Base-by-base conservation (phyloP, 2,888 invertebrate species). In the Noctuana brunneofusca region DNA sequence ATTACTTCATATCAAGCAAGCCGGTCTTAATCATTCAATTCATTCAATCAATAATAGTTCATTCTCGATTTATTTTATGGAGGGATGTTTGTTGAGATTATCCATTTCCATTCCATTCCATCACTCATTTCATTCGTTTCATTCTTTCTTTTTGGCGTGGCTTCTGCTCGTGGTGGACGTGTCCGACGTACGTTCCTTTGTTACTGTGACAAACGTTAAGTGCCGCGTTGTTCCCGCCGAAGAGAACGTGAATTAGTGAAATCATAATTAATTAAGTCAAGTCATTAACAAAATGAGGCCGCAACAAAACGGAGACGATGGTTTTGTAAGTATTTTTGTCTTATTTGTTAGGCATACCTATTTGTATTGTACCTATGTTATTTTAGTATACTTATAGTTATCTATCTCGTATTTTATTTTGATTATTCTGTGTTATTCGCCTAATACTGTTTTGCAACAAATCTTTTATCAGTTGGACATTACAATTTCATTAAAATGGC, bases 251-350 rank as follows among this genome's bases (percentile, higher is more conserved):
- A 43, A 3, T 1, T 12, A 2, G 43, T 16, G 6, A 6, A 4
- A 16, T 52, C 30, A 0, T 41, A 16, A 18, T 20, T 24, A 20
- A 22, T 30, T 43, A 24, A 30, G 16, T 27, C 6, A 43, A 58
- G 20, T 53, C 11, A 32, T 16, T 41, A 46, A 53, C 50, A 43
- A 71, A 64, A 91, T 91, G 90, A 86, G 90, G 69, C 90, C 90
- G 53, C 89, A 87, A 73, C 87, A 89, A 76, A 90, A 91, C 65
- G 91, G 91, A 52, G 91, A 91, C 65, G 91, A 91, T 67, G 89
- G 88, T 48, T 90, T 81, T 80, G 91, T 91, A 79, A 90, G 90
- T 89, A 77, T 14, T 46, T 20, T 46, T 18, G 20, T 12, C 3
- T 46, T 11, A 46, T 20, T 16, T 43, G 3, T 5, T 38, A 4